Conservation (phyloP, 2,888 invertebrate species). For the Melangyna quadrimaculata region DNA sequence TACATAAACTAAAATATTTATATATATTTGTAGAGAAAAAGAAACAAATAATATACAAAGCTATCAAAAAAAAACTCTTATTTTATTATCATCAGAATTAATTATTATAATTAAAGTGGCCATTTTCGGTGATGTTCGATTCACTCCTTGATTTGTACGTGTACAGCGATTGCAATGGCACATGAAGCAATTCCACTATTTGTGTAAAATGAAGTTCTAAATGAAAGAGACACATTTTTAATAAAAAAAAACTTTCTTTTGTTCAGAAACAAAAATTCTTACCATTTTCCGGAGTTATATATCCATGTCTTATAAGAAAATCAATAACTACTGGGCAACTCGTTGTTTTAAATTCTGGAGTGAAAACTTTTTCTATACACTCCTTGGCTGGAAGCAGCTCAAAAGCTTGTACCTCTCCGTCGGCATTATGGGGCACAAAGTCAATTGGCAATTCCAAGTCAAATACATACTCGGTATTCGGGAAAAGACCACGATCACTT, state of each 20-base stretch:
- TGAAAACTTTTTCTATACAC: constrained; percentile 90
- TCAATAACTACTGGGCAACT: constrained; percentile 95
- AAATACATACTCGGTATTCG: constrained; percentile 96
- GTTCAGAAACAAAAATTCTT: constrained; percentile 73
- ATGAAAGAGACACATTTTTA: constrained; percentile 74
- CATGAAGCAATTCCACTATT: constrained; percentile 92
- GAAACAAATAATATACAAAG: constrained; percentile 52
- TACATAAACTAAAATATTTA: constrained; percentile 44
- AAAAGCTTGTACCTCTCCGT: constrained; percentile 96
- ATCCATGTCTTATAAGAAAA: constrained; percentile 95
- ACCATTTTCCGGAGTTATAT: constrained; percentile 95
- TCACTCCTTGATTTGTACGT: constrained; percentile 80
- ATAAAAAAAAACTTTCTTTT: neutral
- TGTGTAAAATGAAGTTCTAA: constrained; percentile 91
- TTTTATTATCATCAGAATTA: constrained; percentile 22
- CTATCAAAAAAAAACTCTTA: constrained; percentile 34
- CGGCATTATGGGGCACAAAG: constrained; percentile 95
- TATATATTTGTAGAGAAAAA: constrained; percentile 13
- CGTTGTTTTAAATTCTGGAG: constrained; percentile 95
- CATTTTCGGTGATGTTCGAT: constrained; percentile 73
- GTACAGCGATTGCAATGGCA: constrained; percentile 92
- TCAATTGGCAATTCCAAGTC: constrained; percentile 95
- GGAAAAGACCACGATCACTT: constrained; percentile 95
- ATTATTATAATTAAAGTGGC: constrained; percentile 63
- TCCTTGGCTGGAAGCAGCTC: constrained; percentile 92